Evolutionary conservation across 2,888 invertebrate genomes (phyloP), one percentile per base, ranked within the genome.

Genomic region (Cancer borealis): DNA sequence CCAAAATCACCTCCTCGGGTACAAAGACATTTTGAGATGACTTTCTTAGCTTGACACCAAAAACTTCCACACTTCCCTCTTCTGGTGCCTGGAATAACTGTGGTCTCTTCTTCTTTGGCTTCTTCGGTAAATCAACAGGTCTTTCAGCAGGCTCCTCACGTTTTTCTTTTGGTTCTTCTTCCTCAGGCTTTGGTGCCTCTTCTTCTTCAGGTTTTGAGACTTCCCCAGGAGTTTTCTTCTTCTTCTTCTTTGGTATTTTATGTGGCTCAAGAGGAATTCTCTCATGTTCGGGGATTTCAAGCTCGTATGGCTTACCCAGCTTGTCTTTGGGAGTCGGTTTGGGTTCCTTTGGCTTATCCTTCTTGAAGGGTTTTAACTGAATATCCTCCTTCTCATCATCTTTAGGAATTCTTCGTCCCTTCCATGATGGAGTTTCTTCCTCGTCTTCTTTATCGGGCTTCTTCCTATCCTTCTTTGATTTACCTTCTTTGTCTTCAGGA

Each of bases 351-450:
- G 91, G 92, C 84, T 94, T 94, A 10, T 94, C 94, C 60, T 92
- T 95, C 47, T 95, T 95, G 88, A 95, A 95, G n/a, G 94, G 93
- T 66, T 95, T 95, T 1, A 95, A 30, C 21, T 39, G 30, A 84
- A 95, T 92, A 39, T 92, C 93, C 88, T 95, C 94, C 46, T 95
- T 93, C 0, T 93, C 91, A 39, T 93, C 93, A 39, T 93, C 93
- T 39, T 90, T 92, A 90, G 93, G 93, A 49, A 93, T 66, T 17
- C 93, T 93, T 26, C 90, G 90, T 12, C 93, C 93, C 39, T 91
- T 88, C 93, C 93, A 93, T n/a, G 73, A 73, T 12, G 93, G 93
- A 84, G 73, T 60, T 54, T 93, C 93, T 39, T 60, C 90, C n/a
- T 93, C 93, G 21, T 93, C 93, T 47, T 93, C 91, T 60, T 93